Evolutionary conservation across 2,113 vertebrate genomes (phyloP).

Genomic region (Toxotes chatareus): DNA sequence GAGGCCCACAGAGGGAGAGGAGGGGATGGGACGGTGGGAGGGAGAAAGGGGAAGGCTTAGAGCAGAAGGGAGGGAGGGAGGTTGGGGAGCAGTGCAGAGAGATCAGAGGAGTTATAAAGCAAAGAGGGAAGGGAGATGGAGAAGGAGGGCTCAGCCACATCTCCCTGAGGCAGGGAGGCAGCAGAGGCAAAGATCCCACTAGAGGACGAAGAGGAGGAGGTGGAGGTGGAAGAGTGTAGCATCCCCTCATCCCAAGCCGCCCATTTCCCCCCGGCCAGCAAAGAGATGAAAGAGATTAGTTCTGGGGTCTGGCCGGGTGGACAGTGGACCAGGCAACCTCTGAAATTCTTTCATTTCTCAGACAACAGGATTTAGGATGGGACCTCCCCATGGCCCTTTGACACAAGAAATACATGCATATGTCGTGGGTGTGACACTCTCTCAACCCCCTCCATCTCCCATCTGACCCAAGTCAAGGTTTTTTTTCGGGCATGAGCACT

Average conservation of each 20-base stretch:
- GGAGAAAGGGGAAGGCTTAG: conserved; percentile 76
- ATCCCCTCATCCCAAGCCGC: conserved; percentile 30
- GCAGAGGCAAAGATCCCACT: conserved; percentile 63
- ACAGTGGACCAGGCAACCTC: conserved; percentile 70
- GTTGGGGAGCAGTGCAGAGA: conserved; percentile 77
- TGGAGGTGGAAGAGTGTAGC: conserved; percentile 34
- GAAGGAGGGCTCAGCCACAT: conserved; percentile 60
- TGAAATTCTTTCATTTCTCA: conserved; percentile 72
- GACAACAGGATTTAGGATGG: conserved; percentile 68
- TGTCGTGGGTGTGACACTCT: conserved; percentile 46
- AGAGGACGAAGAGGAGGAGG: not conserved
- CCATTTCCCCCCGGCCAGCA: conserved; percentile 16
- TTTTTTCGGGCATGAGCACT: conserved; percentile 46
- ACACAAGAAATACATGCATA: conserved; percentile 63
- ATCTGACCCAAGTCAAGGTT: conserved; percentile 38
- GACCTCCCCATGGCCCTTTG: conserved; percentile 65
- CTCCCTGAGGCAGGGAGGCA: conserved; percentile 73
- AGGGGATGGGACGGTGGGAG: conserved; percentile 58
- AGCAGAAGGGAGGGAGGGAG: conserved; percentile 77
- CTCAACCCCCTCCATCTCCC: not conserved
- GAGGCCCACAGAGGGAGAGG: conserved; percentile 73
- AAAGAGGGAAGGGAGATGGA: conserved; percentile 48
- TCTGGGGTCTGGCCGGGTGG: conserved; percentile 72
- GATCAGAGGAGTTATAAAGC: conserved; percentile 71
- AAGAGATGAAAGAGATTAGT: conserved; percentile 81